Conservation (phyloP, 1,140 invertebrate genomes). For the Pissodes strobi region DNA sequence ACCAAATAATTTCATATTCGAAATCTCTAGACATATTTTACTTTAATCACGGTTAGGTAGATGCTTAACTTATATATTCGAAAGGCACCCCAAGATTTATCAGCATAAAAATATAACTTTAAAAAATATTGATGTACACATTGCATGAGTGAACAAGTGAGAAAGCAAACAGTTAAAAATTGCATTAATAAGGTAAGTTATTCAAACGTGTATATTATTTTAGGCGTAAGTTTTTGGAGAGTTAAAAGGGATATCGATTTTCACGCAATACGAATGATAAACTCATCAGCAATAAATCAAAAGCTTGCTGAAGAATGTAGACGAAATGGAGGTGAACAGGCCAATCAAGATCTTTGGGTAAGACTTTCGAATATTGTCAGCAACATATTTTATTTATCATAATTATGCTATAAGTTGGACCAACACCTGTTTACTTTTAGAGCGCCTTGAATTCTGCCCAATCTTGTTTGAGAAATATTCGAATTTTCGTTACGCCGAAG, state of each 20-base stretch:
- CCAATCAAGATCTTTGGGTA: neutral
- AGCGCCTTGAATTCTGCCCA: too few species aligned
- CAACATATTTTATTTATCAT: neutral
- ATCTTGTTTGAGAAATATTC: neutral
- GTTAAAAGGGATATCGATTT: neutral
- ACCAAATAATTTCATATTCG: too few species aligned
- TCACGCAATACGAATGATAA: neutral
- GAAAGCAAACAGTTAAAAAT: too few species aligned
- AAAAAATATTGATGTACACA: neutral
- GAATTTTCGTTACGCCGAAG: neutral
- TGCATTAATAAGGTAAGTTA: neutral
- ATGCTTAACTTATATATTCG: too few species aligned
- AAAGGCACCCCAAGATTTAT: too few species aligned
- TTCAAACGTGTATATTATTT: neutral
- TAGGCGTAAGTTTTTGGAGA: neutral
- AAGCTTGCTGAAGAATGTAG: neutral
- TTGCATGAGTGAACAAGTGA: too few species aligned
- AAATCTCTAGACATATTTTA: too few species aligned
- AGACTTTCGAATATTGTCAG: neutral
- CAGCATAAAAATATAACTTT: neutral
- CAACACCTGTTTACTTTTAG: too few species aligned
- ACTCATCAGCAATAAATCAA: neutral
- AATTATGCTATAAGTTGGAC: too few species aligned
- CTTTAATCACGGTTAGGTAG: too few species aligned
- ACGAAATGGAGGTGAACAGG: slow-evolving; percentile 2